These are phyloP conservation scores for Cercopithecus mona DNA, from an alignment of 2,113 vertebrate species.

Conservation along the genomic window DNA sequence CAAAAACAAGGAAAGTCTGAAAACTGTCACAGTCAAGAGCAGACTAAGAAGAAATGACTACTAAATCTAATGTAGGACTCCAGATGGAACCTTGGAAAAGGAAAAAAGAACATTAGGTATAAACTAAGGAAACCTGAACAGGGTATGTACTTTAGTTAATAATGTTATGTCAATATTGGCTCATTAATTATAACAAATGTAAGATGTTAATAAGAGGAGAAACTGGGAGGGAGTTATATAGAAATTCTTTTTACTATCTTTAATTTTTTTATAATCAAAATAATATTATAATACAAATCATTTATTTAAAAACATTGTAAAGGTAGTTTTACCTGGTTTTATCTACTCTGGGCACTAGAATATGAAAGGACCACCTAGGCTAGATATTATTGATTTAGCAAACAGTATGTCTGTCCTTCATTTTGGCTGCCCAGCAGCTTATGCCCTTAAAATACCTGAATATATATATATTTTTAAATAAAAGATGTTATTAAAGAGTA, in stretches of 20 bases:
- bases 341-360: not conserved
- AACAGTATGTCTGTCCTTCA: not conserved
- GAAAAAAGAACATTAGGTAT: not conserved
- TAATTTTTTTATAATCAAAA: not conserved
- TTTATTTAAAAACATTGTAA: not conserved
- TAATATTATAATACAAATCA: not conserved
- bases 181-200: not conserved
- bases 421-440: not conserved
- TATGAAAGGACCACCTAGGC: not conserved
- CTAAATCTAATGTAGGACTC: not conserved
- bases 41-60: not conserved
- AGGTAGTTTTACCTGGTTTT: not conserved
- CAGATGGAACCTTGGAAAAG: not conserved
- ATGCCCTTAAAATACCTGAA: not conserved
- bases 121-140: not conserved
- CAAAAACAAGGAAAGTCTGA: not conserved
- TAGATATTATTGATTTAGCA: not conserved
- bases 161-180: not conserved
- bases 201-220: not conserved
- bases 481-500: not conserved
- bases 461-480: not conserved
- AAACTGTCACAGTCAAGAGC: not conserved
- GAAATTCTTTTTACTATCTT: not conserved
- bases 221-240: not conserved
- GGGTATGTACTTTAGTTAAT: not conserved